phyloP scores from a whole-genome alignment of 53 echinoderm and acorn worm species.

The Temnopleurus reevesii region DNA sequence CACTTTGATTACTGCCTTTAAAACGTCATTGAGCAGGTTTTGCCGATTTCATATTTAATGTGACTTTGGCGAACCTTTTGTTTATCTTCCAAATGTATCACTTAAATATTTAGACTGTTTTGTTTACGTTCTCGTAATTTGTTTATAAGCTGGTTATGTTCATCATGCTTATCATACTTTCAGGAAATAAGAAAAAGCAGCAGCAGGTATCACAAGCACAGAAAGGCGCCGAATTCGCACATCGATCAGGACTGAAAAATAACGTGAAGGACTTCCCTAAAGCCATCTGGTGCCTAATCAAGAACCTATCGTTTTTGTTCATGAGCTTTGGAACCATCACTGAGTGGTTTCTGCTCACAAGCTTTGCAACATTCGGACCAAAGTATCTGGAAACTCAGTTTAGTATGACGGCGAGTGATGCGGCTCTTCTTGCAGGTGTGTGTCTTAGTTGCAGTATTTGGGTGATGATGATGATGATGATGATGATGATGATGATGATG shows the following conservation, averaged over 20 bases:
- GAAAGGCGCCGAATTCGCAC: conserved; percentile 76
- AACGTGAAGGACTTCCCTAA: conserved; percentile 69
- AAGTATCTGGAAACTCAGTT: conserved; percentile 94
- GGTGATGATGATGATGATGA: conserved; percentile 34
- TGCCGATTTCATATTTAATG: too few species aligned
- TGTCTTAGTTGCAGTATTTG: too few species aligned
- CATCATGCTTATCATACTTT: not conserved
- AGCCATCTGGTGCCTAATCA: conserved; percentile 78
- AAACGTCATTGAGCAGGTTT: too few species aligned
- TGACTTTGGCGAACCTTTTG: too few species aligned
- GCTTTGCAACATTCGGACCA: conserved; percentile 89
- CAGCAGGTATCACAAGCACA: conserved; percentile 69
- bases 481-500: conserved; percentile 16
- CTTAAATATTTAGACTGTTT: too few species aligned
- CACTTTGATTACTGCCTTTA: too few species aligned
- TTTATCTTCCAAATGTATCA: too few species aligned
- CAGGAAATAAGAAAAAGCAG: conserved; percentile 61
- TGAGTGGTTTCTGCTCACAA: conserved; percentile 85
- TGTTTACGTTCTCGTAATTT: too few species aligned
- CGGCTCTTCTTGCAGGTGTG: conserved; percentile 78
- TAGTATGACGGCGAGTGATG: conserved; percentile 80
- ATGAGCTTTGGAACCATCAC: conserved; percentile 68
- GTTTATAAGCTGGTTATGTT: too few species aligned
- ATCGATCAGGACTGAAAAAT: conserved; percentile 60
- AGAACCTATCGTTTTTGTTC: conserved; percentile 78